Evolutionary conservation across 2,888 invertebrate species (phyloP), one percentile per base, ranked within the genome.

Genomic region (Calephelis perditalis): DNA sequence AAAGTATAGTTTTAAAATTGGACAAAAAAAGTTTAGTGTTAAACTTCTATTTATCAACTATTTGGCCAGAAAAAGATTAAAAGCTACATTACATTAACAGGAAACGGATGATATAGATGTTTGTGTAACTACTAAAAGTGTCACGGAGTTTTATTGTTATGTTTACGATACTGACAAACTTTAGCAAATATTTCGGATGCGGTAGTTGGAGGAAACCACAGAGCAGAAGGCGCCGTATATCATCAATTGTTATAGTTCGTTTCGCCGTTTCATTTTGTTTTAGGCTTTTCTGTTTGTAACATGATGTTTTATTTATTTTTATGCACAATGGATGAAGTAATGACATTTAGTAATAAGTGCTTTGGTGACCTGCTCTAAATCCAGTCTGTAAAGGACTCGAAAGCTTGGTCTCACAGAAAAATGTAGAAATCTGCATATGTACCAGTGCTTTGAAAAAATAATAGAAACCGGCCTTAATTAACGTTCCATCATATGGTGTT

Each of bases 111-210:
- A 15, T 15, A 15, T 15, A 15, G 15, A 15, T 15, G 15, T 15
- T 15, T 15, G 15, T 15, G 15, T 1, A 15, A 15, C 15, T 49
- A 75, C 77, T 79, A 79, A 81, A 81, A 84, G 84, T 82, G 82
- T 77, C 74, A 82, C 82, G 84, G 84, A 85, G 84, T 76, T 84
- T 83, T 84, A 85, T 83, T 81, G 78, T 82, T 75, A 77, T 82
- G 84, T 84, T 85, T 84, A 85, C 79, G 82, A 81, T 70, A 73
- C 68, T 68, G 64, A 68, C 71, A 71, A 75, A 76, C 74, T 72
- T 73, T 69, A 70, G 70, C 70, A 68, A 69, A 70, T 71, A 67
- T 72, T 73, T 45, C 57, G 56, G 45, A 47, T 58, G 47, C 58
- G 11, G 35, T 44, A 46, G 45, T 57, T 57, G 35, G 35, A 49